Base-by-base conservation (phyloP, 2,888 invertebrate genomes). In the Phrixothrix hirtus region DNA sequence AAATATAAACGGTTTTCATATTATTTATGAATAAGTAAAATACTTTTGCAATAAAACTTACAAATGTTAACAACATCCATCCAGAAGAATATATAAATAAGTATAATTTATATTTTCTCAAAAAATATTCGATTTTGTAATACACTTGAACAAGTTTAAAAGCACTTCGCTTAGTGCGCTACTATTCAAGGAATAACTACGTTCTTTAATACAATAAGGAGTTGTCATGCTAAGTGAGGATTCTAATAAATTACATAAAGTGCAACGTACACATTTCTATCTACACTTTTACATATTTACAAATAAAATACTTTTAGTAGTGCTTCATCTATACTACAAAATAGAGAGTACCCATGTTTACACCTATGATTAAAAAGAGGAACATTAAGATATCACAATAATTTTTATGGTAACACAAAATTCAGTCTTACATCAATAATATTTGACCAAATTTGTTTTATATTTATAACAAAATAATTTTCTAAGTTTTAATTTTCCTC, bases 341-440 rank as follows among this genome's bases (percentile, higher is more conserved):
- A 21, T 21, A 3, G 21, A 21, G 21, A 21, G n/a, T n/a, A n/a
- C n/a, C n/a, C 7, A 7, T 3, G 21, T 21, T 7, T 3, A 21
- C 21, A 21, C 4, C 21, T 21, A 3, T 3, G 21, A 21, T 21
- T 21, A 21, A 21, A 21, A 21, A 21, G 21, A 5, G 21, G 21
- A 21, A 21, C 21, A 5, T 21, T 21, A 21, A 21, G 4, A 21
- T 21, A 21, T 21, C 21, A 21, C 21, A 21, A 21, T 21, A 21
- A 21, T 21, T 21, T 21, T 21, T 21, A 3, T 21, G 21, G 21
- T 21, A 21, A 21, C 21, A 21, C 21, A 45, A 13, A 42, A 47
- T 52, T 52, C 52, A 47, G 52, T 52, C 52, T 52, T 52, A 25
- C 30, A 2, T 41, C 17, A 17, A 21, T 15, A n/a, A 13, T 31